A percentile compares a stretch with the other conserved stretches of the same genome.
Evolutionary conservation across 2,797 vertebrate genomes (phyloP).

Genomic region (Manis crassicaudata): DNA sequence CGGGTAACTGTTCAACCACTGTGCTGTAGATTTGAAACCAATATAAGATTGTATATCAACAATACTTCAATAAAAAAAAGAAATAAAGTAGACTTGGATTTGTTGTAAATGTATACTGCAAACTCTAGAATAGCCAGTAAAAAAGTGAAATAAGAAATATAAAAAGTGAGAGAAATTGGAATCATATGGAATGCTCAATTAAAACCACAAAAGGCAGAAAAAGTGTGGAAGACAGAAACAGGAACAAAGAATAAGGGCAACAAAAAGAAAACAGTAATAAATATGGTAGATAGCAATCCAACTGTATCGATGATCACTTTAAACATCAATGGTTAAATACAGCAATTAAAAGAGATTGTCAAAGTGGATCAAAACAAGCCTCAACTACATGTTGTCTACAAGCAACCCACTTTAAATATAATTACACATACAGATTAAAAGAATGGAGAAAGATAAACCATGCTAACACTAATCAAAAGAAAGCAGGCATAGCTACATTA

Average conservation of each 20-base stretch:
- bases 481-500: neutral
- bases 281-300: neutral
- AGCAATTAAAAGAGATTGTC: slow-evolving; percentile 26
- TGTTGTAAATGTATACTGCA: neutral
- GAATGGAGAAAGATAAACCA: neutral
- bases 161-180: slow-evolving; percentile 21
- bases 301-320: slow-evolving; percentile 9
- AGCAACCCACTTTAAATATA: slow-evolving; percentile 19
- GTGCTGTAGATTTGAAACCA: too few species aligned
- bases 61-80: neutral
- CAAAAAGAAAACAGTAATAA: neutral
- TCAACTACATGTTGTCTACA: neutral
- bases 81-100: neutral
- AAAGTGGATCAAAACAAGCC: neutral
- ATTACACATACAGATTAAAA: neutral
- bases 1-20: too few species aligned
- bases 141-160: neutral
- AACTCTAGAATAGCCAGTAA: slow-evolving; percentile 3
- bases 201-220: slow-evolving; percentile 21
- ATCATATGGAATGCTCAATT: neutral
- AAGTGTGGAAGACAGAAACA: slow-evolving; percentile 4
- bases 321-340: neutral
- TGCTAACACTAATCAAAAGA: neutral
- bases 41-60: too few species aligned
- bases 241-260: neutral